Evolutionary conservation across 2,113 vertebrate species (phyloP).

Genomic region (Chaetura pelagica): DNA sequence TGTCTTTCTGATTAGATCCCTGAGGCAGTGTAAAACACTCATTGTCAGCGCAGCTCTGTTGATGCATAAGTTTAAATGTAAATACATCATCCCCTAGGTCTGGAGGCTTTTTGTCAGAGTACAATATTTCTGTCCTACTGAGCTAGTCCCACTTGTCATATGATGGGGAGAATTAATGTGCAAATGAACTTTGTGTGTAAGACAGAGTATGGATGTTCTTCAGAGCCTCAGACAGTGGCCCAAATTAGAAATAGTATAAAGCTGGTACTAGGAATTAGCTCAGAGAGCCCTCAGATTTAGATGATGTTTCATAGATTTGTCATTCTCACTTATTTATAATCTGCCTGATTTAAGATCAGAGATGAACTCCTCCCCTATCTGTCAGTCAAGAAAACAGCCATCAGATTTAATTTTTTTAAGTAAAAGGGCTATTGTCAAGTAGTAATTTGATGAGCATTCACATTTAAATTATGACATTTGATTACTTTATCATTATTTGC

Average conservation of each 20-base stretch:
- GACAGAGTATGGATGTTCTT: background rate
- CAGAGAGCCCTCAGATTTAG: background rate
- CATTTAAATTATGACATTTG: background rate
- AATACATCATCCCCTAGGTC: background rate
- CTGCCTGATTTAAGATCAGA: background rate
- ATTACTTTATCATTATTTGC: background rate
- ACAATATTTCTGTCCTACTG: background rate
- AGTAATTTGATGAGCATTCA: background rate
- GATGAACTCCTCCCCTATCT: background rate
- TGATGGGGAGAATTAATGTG: background rate
- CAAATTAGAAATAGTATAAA: background rate
- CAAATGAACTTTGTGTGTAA: background rate
- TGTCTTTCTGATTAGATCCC: background rate
- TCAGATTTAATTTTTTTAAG: background rate
- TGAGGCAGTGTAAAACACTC: background rate
- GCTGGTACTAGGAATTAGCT: background rate
- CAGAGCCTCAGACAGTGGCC: background rate
- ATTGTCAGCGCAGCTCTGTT: background rate
- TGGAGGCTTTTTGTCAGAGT: background rate
- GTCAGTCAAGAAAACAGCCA: background rate
- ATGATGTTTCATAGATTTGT: background rate
- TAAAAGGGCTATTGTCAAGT: background rate
- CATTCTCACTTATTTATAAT: background rate
- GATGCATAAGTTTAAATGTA: background rate
- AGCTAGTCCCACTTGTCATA: background rate